Percentiles rank a stretch among this genome's conserved stretches.
These are phyloP conservation scores for Drosophila bunnanda DNA, from an alignment of 2,888 invertebrate genomes.

Conservation along the genomic window DNA sequence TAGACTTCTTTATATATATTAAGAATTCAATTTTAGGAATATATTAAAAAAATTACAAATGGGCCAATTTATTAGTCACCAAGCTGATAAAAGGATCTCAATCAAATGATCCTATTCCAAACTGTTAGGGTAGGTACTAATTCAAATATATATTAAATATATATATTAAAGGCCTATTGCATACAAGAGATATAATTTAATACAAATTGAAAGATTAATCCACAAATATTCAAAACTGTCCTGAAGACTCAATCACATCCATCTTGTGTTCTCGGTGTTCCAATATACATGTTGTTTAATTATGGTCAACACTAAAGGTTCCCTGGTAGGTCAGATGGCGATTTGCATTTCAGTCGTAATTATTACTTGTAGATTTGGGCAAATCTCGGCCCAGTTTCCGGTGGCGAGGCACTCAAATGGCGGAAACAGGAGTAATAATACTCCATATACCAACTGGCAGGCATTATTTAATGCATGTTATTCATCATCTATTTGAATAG, in stretches of 20 bases:
- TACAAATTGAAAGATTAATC: too few relatives aligned
- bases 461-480: constrained; percentile 48
- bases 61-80: too few relatives aligned
- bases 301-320: background rate
- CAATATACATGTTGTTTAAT: background rate
- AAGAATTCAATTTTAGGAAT: too few relatives aligned
- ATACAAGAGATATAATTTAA: background rate
- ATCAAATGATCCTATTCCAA: too few relatives aligned
- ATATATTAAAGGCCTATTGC: background rate
- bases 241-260: background rate
- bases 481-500: constrained; percentile 56
- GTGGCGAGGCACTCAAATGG: background rate
- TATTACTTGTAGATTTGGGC: constrained; percentile 17
- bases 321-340: background rate
- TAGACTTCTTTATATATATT: too few relatives aligned
- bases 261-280: background rate
- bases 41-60: too few relatives aligned
- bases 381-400: constrained; percentile 6
- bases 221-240: background rate
- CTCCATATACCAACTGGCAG: constrained; percentile 6
- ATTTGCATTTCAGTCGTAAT: constrained; percentile 28
- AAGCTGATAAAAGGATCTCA: too few relatives aligned
- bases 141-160: background rate
- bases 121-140: too few relatives aligned
- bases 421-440: constrained; percentile 5